Conservation (phyloP, 2,888 invertebrate genomes). For the Theretra japonica region DNA sequence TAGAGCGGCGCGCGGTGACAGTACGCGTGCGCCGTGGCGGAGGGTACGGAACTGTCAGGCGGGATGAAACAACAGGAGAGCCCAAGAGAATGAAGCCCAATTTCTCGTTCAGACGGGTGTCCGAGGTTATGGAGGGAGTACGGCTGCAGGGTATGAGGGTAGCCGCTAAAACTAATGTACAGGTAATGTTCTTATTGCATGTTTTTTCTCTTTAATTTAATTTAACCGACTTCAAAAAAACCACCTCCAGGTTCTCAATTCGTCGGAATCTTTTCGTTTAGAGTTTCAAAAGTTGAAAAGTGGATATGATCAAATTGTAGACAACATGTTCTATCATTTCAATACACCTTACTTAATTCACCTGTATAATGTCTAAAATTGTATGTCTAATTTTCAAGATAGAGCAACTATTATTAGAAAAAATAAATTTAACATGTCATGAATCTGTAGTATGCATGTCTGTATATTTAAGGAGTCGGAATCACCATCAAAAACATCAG, state of each 20-base stretch:
- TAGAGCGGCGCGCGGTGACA: slow-evolving; percentile 76
- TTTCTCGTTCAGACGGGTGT: slow-evolving; percentile 80
- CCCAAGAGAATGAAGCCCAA: slow-evolving; percentile 66
- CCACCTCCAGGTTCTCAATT: too few species aligned
- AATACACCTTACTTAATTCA: too few species aligned
- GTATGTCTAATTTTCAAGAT: too few species aligned
- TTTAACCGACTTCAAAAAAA: too few species aligned
- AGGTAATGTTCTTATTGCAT: slow-evolving; percentile 45
- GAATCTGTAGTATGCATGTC: too few species aligned
- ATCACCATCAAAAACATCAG: slow-evolving; percentile 67
- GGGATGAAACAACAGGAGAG: slow-evolving; percentile 53
- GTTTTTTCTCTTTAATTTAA: not conserved
- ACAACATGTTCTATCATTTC: too few species aligned
- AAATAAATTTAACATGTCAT: too few species aligned
- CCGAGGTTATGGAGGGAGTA: slow-evolving; percentile 82
- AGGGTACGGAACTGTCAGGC: slow-evolving; percentile 46
- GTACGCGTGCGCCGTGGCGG: slow-evolving; percentile 77
- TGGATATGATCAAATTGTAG: too few species aligned
- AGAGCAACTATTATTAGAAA: too few species aligned
- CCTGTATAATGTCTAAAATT: not conserved
- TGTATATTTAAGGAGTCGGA: slow-evolving; percentile 66
- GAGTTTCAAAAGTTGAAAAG: too few species aligned
- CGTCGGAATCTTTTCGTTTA: too few species aligned
- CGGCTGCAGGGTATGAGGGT: slow-evolving; percentile 75
- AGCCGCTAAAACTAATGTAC: slow-evolving; percentile 64